A percentile compares a stretch with the other conserved stretches of the same genome.
phyloP scores from a whole-genome alignment of 2,113 vertebrate genomes.

The Callocephalon fimbriatum region DNA sequence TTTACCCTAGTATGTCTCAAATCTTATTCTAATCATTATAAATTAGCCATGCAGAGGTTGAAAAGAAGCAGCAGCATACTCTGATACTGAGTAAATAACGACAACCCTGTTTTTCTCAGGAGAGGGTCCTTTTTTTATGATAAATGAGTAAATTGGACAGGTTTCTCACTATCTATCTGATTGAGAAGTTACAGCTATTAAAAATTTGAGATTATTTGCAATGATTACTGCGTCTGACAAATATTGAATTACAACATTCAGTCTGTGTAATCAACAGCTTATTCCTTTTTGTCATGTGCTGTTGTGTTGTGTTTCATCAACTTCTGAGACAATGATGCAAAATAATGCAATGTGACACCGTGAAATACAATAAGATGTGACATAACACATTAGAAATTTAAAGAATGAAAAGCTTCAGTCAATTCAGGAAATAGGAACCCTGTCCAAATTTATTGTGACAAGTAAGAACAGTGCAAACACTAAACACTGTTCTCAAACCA shows the following conservation, averaged over 20 bases:
- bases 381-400: slow-evolving; percentile 66
- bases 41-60: not conserved
- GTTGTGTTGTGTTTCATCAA: slow-evolving; percentile 50
- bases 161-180: not conserved
- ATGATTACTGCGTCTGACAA: not conserved
- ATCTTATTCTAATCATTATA: slow-evolving; percentile 17
- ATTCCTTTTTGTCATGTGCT: slow-evolving; percentile 14
- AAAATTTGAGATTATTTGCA: not conserved
- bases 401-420: slow-evolving; percentile 60
- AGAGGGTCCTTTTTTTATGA: not conserved
- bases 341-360: slow-evolving; percentile 51
- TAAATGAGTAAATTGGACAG: not conserved
- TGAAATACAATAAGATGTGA: slow-evolving; percentile 60
- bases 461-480: slow-evolving; percentile 41
- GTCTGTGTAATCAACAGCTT: not conserved
- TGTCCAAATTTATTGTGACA: slow-evolving; percentile 58
- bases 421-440: slow-evolving; percentile 31
- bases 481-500: slow-evolving; percentile 57
- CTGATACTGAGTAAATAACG: not conserved
- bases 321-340: not conserved
- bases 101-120: not conserved
- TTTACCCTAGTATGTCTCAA: not conserved
- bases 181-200: not conserved
- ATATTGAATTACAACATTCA: slow-evolving; percentile 6
- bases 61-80: not conserved